Conservation (phyloP, 2,113 vertebrate genomes). For the Leucoraja erinaceus region DNA sequence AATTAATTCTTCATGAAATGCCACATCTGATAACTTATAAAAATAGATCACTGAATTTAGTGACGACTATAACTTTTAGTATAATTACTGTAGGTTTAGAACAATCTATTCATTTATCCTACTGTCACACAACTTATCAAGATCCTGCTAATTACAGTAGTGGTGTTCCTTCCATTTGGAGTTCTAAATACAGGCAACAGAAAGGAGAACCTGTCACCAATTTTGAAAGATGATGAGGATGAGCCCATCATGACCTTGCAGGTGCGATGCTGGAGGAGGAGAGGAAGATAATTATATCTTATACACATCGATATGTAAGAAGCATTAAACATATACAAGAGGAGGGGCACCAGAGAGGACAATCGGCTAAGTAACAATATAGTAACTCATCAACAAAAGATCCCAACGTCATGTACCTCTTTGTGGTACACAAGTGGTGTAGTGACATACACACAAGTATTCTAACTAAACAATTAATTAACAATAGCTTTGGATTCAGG, state of each 20-base stretch:
- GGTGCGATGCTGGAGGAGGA: not conserved
- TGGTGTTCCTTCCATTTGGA: not conserved
- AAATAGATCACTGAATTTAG: not conserved
- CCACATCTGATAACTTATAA: not conserved
- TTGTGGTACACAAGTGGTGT: not conserved
- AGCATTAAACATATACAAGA: not conserved
- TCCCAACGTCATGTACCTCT: not conserved
- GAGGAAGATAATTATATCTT: not conserved
- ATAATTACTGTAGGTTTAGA: not conserved
- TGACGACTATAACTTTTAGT: not conserved
- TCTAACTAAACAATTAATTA: not conserved
- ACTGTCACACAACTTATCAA: not conserved
- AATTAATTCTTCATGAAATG: not conserved
- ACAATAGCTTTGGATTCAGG: not conserved
- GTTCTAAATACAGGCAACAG: not conserved
- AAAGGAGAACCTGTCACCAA: constrained; percentile 2
- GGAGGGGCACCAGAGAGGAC: not conserved
- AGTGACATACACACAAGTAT: not conserved
- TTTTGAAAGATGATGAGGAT: not conserved
- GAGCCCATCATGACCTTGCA: not conserved
- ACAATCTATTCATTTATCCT: not conserved
- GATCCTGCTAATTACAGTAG: not conserved
- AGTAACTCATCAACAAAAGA: not conserved
- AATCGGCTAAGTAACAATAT: not conserved
- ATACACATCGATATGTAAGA: not conserved